These are phyloP conservation scores for Pipa parva DNA, from an alignment of 2,113 vertebrate species.

Conservation along the genomic window DNA sequence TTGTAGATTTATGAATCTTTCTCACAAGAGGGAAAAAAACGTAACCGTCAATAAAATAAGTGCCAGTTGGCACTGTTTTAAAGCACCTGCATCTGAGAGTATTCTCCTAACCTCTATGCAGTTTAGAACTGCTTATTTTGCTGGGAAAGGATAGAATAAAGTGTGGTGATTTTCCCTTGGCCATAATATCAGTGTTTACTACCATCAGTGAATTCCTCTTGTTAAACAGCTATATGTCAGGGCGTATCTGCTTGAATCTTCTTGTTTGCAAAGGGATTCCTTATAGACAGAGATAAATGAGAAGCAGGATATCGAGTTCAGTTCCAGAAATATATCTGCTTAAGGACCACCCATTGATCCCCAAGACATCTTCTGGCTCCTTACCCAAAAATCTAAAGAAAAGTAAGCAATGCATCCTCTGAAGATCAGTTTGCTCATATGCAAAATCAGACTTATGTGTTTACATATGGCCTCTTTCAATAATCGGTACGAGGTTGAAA, in stretches of 20 bases:
- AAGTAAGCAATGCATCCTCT: too few relatives aligned
- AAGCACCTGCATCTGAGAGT: constrained; percentile 20
- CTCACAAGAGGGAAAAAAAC: constrained; percentile 3
- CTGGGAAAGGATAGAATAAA: constrained; percentile 15
- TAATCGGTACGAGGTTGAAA: too few relatives aligned
- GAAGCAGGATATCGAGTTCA: constrained; percentile 7
- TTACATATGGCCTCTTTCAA: too few relatives aligned
- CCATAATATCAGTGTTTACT: constrained; percentile 13
- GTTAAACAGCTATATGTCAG: constrained; percentile 10
- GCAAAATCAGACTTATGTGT: too few relatives aligned
- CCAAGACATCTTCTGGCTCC: background rate
- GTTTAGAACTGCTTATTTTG: background rate
- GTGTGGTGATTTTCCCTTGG: constrained; percentile 7
- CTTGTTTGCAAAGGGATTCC: constrained; percentile 21
- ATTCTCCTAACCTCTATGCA: constrained; percentile 7
- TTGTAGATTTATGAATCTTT: background rate
- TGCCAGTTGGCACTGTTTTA: constrained; percentile 14
- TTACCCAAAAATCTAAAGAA: too few relatives aligned
- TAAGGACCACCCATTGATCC: constrained; percentile 11
- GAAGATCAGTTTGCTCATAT: too few relatives aligned
- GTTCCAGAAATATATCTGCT: constrained; percentile 7
- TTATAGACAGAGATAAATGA: constrained; percentile 29
- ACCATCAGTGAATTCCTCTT: background rate
- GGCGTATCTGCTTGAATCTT: constrained; percentile 15
- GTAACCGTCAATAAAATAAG: background rate